Base-by-base conservation (phyloP, 2,888 invertebrate species). In the Pammene fasciana region DNA sequence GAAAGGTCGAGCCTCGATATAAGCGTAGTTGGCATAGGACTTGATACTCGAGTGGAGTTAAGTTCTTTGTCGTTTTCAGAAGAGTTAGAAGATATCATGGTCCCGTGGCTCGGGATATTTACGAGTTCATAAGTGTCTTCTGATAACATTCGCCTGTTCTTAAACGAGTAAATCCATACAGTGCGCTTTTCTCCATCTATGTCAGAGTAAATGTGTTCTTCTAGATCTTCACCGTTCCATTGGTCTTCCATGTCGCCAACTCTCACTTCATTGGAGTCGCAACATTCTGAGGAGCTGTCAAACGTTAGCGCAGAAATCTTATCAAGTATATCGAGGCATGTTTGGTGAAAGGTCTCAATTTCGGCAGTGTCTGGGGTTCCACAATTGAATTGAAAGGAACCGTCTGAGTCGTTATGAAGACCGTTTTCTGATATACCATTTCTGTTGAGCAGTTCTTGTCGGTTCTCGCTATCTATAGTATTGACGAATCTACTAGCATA, bases 81-180 rank as follows among this genome's bases (percentile, higher is more conserved):
- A 16, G 81, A 78, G 9, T 78, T 78, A 13, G 83, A 79, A 72
- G 76, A 82, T 13, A 73, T n/a, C n/a, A n/a, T 73, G 34, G 76
- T 78, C 9, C 83, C 52, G 5, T 6, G 79, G 60, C 80, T 76
- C 10, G 77, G 76, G 34, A 79, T 76, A 67, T 86, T 84, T 6
- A 78, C 73, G 14, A 81, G 62, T 62, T 82, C 80, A 55, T 76
- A 78, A 68, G 83, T 80, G 52, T 84, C 76, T 54, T 87, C 85
- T n/a, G 79, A 70, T 26, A 87, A 71, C 5, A 80, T 72, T n/a
- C 76, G 81, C 66, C 81, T 83, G 72, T 90, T 90, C 79, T 86
- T 86, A 68, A 82, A 87, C 2, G 90, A 90, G 75, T 90, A 90
- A 56, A 90, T 88, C 83, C 86, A 88, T 71, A 89, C 79, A 3